These are phyloP conservation scores for Apamea crenata DNA, from an alignment of 2,888 invertebrate species.

Conservation along the genomic window DNA sequence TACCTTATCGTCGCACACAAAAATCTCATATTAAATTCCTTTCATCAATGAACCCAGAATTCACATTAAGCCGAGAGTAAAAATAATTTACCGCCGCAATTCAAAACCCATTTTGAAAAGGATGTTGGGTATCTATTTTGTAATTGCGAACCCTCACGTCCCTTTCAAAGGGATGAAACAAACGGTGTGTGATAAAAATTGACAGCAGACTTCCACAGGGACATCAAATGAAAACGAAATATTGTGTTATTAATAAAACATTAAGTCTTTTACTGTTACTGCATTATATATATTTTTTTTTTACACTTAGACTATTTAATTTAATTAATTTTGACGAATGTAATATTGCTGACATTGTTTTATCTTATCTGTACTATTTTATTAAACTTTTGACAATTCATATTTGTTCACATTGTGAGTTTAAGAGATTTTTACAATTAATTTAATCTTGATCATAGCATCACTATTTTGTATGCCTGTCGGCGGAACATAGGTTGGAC, in stretches of 20 bases:
- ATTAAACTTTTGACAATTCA: too few relatives aligned
- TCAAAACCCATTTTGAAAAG: slow-evolving; percentile 41
- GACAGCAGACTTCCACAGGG: slow-evolving; percentile 39
- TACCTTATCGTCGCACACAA: background rate
- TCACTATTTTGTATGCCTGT: too few relatives aligned
- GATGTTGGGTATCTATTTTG: slow-evolving; percentile 48
- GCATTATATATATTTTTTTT: too few relatives aligned
- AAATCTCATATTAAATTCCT: slow-evolving; percentile 12
- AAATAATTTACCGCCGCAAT: slow-evolving; percentile 47
- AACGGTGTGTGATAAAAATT: slow-evolving; percentile 58
- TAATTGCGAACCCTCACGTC: slow-evolving; percentile 34
- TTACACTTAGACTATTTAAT: too few relatives aligned
- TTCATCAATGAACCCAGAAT: slow-evolving; percentile 8
- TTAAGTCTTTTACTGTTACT: background rate
- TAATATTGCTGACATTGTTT: too few relatives aligned
- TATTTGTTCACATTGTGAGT: too few relatives aligned
- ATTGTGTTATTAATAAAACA: slow-evolving; percentile 29
- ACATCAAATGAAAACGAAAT: slow-evolving; percentile 43
- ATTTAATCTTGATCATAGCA: too few relatives aligned
- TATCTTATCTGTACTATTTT: too few relatives aligned
- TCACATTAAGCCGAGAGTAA: slow-evolving; percentile 16
- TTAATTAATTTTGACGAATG: too few relatives aligned
- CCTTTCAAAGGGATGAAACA: slow-evolving; percentile 41
- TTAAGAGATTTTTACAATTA: too few relatives aligned
- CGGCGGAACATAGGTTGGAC: too few relatives aligned